Base-by-base conservation (phyloP, 2,113 vertebrate genomes). In the Gobio gobio region DNA sequence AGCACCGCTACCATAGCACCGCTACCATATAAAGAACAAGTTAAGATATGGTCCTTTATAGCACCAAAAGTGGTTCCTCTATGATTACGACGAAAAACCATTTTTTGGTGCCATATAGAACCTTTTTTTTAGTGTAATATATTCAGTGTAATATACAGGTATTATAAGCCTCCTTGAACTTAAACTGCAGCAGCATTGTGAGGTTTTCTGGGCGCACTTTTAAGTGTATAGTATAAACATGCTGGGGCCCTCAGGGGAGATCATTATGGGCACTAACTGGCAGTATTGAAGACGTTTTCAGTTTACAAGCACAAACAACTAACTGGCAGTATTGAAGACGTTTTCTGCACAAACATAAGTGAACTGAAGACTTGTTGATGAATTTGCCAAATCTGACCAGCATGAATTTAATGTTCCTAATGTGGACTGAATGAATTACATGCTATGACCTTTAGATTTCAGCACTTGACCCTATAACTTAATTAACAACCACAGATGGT, bases 401-500 rank as follows among this genome's bases (percentile, higher is more conserved):
- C 54, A 43, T 36, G 24, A 16, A 16, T 43, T 10, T 14, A 58
- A 58, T 43, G 5, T 51, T 14, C 18, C 16, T 78, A 24, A 43
- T 40, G 54, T 58, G 18, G 22, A 78, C 51, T 59, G 18, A 59
- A 58, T 40, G 22, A 22, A 49, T 59, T 54, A n/a, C 26, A 54
- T 54, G 26, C 45, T 54, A 51, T 68, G 47, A 78, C 83, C 61
- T 84, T 24, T n/a, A 56, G 61, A 80, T 29, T 43, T n/a, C 58
- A 72, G 66, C 26, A 61, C 66, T 80, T 73, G 66, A 80, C 83
- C 58, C 49, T 47, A 61, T 26, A 36, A 56, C 75, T 61, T 40
- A 70, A 29, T 47, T 88, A 83, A 85, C 36, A 59, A 77, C 45
- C 72, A 85, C 80, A 75, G 84, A 88, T 83, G 73, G 75, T 83